These are phyloP conservation scores for Bradysia coprophila DNA, from an alignment of 1,140 invertebrate genomes.

Conservation along the genomic window DNA sequence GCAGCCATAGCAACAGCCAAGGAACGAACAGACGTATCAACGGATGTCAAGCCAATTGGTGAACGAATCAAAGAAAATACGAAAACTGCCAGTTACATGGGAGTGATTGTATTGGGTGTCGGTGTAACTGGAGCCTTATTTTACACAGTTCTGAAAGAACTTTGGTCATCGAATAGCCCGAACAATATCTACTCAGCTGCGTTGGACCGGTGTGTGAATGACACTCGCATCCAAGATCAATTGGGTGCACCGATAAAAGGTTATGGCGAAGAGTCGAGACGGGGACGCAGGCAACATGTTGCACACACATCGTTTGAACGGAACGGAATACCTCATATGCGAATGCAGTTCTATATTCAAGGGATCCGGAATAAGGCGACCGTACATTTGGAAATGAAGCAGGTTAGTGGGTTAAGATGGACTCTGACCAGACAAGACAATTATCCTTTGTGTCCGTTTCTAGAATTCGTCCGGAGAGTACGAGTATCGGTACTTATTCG, in stretches of 20 bases:
- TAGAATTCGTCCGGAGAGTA: slow-evolving; percentile 58
- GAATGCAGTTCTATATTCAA: slow-evolving; percentile 81
- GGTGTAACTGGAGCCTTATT: slow-evolving; percentile 61
- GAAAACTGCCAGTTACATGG: slow-evolving; percentile 64
- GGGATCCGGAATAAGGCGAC: slow-evolving; percentile 59
- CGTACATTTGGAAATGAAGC: slow-evolving; percentile 71
- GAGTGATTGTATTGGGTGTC: slow-evolving; percentile 59
- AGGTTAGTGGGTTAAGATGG: slow-evolving; percentile 40
- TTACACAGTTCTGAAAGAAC: slow-evolving; percentile 63
- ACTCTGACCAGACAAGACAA: neutral
- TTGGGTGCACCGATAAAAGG: slow-evolving; percentile 76
- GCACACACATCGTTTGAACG: slow-evolving; percentile 55
- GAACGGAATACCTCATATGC: slow-evolving; percentile 56
- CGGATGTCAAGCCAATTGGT: slow-evolving; percentile 39
- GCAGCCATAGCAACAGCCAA: neutral
- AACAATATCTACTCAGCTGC: slow-evolving; percentile 69
- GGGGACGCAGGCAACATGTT: slow-evolving; percentile 49
- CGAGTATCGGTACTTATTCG: slow-evolving; percentile 65
- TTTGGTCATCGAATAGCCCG: slow-evolving; percentile 73
- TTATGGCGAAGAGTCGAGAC: slow-evolving; percentile 63
- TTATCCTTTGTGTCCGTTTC: slow-evolving; percentile 27
- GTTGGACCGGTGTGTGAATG: slow-evolving; percentile 45
- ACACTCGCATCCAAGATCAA: slow-evolving; percentile 49
- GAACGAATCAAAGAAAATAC: slow-evolving; percentile 73
- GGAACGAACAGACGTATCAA: slow-evolving; percentile 20